Base-by-base conservation (phyloP, 2,888 invertebrate species). In the Hyalella azteca region DNA sequence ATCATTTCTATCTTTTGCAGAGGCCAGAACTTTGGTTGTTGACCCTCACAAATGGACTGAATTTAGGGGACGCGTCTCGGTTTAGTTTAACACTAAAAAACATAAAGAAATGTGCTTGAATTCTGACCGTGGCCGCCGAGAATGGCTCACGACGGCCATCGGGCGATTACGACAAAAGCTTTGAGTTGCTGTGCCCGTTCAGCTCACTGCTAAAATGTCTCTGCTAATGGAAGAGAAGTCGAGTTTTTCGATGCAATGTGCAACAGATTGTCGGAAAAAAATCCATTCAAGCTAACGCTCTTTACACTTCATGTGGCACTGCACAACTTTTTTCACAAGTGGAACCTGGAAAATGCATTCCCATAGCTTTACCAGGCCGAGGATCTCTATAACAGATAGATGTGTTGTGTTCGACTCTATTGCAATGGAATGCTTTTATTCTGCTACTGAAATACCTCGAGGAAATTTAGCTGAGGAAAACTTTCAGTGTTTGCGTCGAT, bases 21-120 rank as follows among this genome's bases (percentile, higher is more conserved):
- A 36, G n/a, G 36, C 19, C 66, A n/a, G 36, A 66, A 66, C 66
- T 66, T 66, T 66, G 26, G 13, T n/a, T 36, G 66, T 66, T 66
- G 66, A 36, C 66, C 66, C 66, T 7, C 66, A 32, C 66, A 66
- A 66, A 66, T 66, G 66, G 66, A 66, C 66, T 36, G 66, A 66
- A 66, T 66, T 66, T 66, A 66, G 39, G 66, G 36, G 66, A 66
- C 66, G 36, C 36, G n/a, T 66, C 36, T 36, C n/a, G 29, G 66
- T 32, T 66, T 66, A 66, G 66, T 66, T 66, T 66, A 66, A 32
- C 15, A 29, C 66, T 66, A 39, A 66, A 66, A 66, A 36, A 66
- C 66, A 29, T 59, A 66, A 66, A 66, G 39, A 36, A 66, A 66
- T 66, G 66, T n/a, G 36, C 66, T 36, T 66, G 66, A 66, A 32